phyloP scores from a whole-genome alignment of 2,888 invertebrate species.

The Caenorhabditis afra region DNA sequence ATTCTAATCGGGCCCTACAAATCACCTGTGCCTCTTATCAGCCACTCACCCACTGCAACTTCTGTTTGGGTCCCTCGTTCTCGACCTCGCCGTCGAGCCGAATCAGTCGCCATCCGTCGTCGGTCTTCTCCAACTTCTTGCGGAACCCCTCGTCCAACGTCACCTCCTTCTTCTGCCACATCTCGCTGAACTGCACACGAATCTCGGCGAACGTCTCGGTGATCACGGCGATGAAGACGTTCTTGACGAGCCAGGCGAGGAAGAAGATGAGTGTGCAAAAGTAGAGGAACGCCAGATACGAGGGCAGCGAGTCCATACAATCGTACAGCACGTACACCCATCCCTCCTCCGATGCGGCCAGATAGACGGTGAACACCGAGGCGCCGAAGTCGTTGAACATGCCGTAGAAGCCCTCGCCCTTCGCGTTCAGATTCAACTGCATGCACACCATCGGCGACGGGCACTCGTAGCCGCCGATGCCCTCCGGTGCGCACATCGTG shows the following conservation, averaged over 20 bases:
- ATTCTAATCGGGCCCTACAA: no score
- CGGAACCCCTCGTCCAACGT: constrained; percentile 76
- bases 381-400: constrained; percentile 88
- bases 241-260: constrained; percentile 98
- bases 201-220: constrained; percentile 86
- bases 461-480: constrained; percentile 74
- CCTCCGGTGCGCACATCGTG: constrained; percentile 87
- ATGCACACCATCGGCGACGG: constrained; percentile 87
- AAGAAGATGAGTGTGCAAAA: constrained; percentile 99
- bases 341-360: constrained; percentile 99
- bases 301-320: constrained; percentile 79
- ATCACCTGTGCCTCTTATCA: background rate
- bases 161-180: constrained; percentile 86
- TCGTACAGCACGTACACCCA: constrained; percentile 99
- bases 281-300: constrained; percentile 90
- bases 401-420: constrained; percentile 96
- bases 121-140: constrained; percentile 87
- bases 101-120: constrained; percentile 94
- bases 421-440: constrained; percentile 90
- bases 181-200: constrained; percentile 98
- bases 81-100: constrained; percentile 87
- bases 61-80: constrained; percentile 65
- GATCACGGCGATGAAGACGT: constrained; percentile 99
- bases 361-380: constrained; percentile 98
- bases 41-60: constrained; percentile 60